A percentile compares a stretch with the other conserved stretches of the same genome.
Evolutionary conservation across 2,113 vertebrate species (phyloP).

Genomic region (Colistium nudipinnis): DNA sequence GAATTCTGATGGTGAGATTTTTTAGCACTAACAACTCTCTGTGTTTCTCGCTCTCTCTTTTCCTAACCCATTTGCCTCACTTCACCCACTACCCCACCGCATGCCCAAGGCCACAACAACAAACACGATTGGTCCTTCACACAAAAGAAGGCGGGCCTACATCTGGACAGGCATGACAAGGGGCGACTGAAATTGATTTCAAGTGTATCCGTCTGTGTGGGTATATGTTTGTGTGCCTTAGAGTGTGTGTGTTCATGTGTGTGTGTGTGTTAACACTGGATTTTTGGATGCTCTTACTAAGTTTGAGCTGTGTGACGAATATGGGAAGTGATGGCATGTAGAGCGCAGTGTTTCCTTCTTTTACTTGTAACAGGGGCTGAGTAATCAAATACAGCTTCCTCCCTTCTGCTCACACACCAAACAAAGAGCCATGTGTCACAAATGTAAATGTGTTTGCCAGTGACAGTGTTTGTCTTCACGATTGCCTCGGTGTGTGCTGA

Average conservation of each 20-base stretch:
- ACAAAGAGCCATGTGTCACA: constrained; percentile 47
- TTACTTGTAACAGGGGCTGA: constrained; percentile 27
- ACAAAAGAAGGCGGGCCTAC: constrained; percentile 59
- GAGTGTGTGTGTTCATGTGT: constrained; percentile 1
- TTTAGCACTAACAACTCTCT: constrained; percentile 47
- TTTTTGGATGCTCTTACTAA: constrained; percentile 38
- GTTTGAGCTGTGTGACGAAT: constrained; percentile 50
- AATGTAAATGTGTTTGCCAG: constrained; percentile 18
- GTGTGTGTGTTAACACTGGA: constrained; percentile 26
- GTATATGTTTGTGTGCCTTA: not conserved
- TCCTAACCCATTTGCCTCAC: constrained; percentile 64
- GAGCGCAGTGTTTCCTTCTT: constrained; percentile 44
- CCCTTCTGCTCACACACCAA: constrained; percentile 36
- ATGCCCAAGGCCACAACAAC: constrained; percentile 69
- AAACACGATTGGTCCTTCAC: constrained; percentile 60
- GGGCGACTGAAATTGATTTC: constrained; percentile 71
- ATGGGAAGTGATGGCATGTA: constrained; percentile 51
- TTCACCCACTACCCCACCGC: constrained; percentile 64
- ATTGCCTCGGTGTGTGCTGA: constrained; percentile 13
- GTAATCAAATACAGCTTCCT: constrained; percentile 45
- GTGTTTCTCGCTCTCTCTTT: constrained; percentile 23
- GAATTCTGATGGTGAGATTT: constrained; percentile 54
- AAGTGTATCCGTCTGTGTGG: constrained; percentile 55
- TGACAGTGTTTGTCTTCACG: constrained; percentile 16
- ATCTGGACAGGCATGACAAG: constrained; percentile 68